Percentiles rank a stretch among this genome's conserved stretches.
phyloP scores from a whole-genome alignment of 30 jellyfish, hydroid and myxozoan genomes.

The Chrysaora quinquecirrha region DNA sequence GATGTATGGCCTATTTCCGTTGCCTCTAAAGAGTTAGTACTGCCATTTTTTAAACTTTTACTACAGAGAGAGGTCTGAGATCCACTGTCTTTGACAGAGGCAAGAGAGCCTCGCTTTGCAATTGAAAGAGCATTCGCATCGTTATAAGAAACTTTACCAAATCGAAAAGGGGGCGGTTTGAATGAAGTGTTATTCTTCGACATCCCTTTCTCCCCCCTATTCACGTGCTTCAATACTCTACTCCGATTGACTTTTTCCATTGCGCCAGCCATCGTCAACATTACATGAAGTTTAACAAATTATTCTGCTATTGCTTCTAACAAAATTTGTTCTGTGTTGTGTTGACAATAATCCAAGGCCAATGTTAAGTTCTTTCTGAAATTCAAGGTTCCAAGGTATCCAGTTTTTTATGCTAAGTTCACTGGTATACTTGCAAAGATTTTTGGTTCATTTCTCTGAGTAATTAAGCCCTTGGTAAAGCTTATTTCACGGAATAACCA shows the following conservation, averaged over 20 bases:
- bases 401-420: no score
- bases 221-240: conserved; percentile 4
- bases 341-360: no score
- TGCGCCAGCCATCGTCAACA: conserved; percentile 28
- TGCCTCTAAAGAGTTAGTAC: not conserved
- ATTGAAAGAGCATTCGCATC: conserved; percentile 30
- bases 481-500: no score
- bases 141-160: conserved; percentile 45
- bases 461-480: no score
- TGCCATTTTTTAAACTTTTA: not conserved
- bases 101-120: conserved; percentile 1
- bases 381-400: no score
- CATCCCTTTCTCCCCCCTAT: not conserved
- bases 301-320: no score
- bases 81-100: not conserved
- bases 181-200: not conserved
- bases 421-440: no score
- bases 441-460: no score
- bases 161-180: conserved; percentile 68
- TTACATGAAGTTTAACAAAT: not conserved
- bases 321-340: no score
- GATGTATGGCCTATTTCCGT: no score
- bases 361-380: no score
- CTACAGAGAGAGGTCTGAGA: not conserved
- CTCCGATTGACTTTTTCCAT: conserved; percentile 9